Percentiles rank a stretch among this genome's conserved stretches.
Conservation (phyloP, 1,140 invertebrate genomes). For the Nebria ingens region DNA sequence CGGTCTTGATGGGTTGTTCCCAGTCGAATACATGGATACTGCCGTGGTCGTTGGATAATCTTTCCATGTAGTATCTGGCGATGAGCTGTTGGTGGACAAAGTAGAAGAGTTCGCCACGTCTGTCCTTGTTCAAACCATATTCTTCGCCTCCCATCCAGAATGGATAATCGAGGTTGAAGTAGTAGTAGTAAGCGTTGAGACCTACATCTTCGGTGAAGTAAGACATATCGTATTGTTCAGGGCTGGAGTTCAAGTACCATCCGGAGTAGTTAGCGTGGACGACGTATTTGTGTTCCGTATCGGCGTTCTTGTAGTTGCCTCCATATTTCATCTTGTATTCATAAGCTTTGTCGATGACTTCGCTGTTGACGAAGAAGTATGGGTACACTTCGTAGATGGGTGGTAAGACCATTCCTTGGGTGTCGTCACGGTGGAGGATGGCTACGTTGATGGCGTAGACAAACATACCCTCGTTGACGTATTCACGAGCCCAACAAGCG, state of each 20-base stretch:
- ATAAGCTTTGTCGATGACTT: constrained; percentile 48
- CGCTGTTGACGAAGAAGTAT: constrained; percentile 47
- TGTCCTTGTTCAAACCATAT: constrained; percentile 36
- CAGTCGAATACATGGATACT: constrained; percentile 43
- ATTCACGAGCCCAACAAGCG: constrained; percentile 48
- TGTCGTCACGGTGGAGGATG: constrained; percentile 48
- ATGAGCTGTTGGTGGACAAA: constrained; percentile 45
- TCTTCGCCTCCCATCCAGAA: constrained; percentile 41
- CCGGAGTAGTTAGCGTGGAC: constrained; percentile 44
- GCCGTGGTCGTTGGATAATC: constrained; percentile 46
- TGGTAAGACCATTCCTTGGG: constrained; percentile 46
- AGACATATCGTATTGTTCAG: constrained; percentile 33
- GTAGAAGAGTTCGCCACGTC: constrained; percentile 48
- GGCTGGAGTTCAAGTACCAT: constrained; percentile 34
- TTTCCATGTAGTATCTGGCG: constrained; percentile 51
- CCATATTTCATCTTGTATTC: constrained; percentile 38
- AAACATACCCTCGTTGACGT: constrained; percentile 53
- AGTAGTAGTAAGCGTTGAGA: constrained; percentile 53
- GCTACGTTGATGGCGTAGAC: constrained; percentile 49
- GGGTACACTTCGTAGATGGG: constrained; percentile 59
- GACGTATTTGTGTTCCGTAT: constrained; percentile 30
- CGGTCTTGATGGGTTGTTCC: constrained; percentile 40
- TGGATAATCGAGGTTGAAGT: constrained; percentile 47
- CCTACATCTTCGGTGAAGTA: constrained; percentile 62
- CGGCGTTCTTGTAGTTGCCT: constrained; percentile 37